phyloP scores from a whole-genome alignment of 2,113 vertebrate genomes.

The Thamnaconus septentrionalis region DNA sequence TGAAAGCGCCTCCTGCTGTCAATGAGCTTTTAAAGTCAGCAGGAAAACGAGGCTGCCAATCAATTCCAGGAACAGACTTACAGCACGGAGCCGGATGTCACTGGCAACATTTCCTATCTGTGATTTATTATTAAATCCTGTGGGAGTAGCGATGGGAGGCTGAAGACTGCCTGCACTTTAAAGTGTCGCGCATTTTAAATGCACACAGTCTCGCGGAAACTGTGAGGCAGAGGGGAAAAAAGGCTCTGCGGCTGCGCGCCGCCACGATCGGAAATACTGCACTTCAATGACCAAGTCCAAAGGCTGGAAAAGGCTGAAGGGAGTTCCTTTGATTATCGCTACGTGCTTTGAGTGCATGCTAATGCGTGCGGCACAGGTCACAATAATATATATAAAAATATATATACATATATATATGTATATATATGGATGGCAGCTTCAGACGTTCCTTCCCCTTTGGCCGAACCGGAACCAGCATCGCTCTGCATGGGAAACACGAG shows the following conservation, averaged over 20 bases:
- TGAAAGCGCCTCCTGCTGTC: constrained; percentile 53
- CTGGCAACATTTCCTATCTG: constrained; percentile 62
- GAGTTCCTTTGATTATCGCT: background rate
- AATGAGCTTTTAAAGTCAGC: constrained; percentile 62
- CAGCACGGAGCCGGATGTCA: constrained; percentile 60
- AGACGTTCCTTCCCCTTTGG: constrained; percentile 41
- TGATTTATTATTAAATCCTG: constrained; percentile 70
- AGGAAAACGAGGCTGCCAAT: constrained; percentile 69
- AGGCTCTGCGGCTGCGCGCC: constrained; percentile 6
- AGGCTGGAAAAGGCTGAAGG: constrained; percentile 21
- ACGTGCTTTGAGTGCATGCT: too few species aligned
- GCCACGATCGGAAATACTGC: constrained; percentile 53
- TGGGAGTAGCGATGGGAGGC: constrained; percentile 50
- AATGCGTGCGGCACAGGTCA: too few species aligned
- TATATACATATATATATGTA: too few species aligned
- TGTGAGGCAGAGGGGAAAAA: background rate
- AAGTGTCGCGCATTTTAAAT: constrained; percentile 44
- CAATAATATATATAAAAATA: too few species aligned
- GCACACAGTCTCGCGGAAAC: constrained; percentile 27
- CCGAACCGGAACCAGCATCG: constrained; percentile 49
- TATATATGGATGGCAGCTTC: constrained; percentile 9
- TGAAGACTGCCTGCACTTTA: constrained; percentile 34
- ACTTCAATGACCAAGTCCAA: constrained; percentile 45
- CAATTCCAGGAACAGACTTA: constrained; percentile 58
- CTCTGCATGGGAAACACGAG: constrained; percentile 39